Conservation (phyloP, 2,888 invertebrate species). For the Tridacna crocea region DNA sequence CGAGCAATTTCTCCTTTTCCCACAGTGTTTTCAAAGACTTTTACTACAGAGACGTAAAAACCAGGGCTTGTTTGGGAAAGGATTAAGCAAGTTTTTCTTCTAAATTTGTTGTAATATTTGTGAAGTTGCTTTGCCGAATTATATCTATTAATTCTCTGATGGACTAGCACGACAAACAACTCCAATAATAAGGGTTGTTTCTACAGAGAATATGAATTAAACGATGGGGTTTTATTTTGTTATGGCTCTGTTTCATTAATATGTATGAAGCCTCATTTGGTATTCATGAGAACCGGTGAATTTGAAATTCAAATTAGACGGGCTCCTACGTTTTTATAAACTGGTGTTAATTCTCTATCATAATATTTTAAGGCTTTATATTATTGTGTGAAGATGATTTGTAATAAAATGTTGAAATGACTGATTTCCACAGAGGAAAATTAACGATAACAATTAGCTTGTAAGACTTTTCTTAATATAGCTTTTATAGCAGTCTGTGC, state of each 20-base stretch:
- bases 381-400: slow-evolving; percentile 20
- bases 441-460: background rate
- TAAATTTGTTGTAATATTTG: background rate
- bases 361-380: slow-evolving; percentile 13
- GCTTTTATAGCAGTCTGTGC: too few species aligned
- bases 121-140: background rate
- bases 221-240: background rate
- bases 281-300: slow-evolving; percentile 30
- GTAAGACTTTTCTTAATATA: background rate
- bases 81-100: background rate
- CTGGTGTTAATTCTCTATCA: slow-evolving; percentile 17
- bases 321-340: slow-evolving; percentile 22
- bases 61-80: background rate
- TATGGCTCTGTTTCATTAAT: slow-evolving; percentile 42
- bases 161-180: too few species aligned
- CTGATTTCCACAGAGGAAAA: background rate
- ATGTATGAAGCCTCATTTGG: slow-evolving; percentile 50
- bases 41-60: background rate
- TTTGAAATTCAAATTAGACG: slow-evolving; percentile 27
- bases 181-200: too few species aligned
- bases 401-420: slow-evolving; percentile 18
- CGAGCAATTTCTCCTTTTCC: slow-evolving; percentile 4
- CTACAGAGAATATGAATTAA: too few species aligned
- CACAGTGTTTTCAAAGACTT: slow-evolving; percentile 1
- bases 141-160: too few species aligned